Base-by-base conservation (phyloP, 2,888 invertebrate genomes). In the Parascotia fuliginaria region DNA sequence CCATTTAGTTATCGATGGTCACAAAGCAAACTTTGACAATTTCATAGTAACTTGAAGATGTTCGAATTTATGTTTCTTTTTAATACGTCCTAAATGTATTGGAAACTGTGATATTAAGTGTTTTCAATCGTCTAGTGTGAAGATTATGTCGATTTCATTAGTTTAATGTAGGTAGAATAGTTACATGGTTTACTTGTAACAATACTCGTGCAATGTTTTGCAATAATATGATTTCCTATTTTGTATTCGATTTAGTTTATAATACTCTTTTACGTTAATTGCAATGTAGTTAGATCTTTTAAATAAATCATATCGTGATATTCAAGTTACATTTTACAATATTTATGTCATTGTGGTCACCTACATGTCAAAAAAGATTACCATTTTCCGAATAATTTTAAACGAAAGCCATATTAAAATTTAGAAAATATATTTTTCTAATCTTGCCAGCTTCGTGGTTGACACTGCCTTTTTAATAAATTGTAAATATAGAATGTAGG, bases 51-150 rank as follows among this genome's bases (percentile, higher is more conserved):
- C 54, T 56, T 58, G 75, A 73, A 73, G 68, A 76, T 70, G 46
- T 59, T 60, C 49, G 38, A 53, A 60, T 65, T 60, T 45, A 59
- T 62, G 59, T 61, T 73, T 72, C 69, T 76, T 65, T 66, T 72
- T 73, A 70, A 70, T 73, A 77, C 68, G 76, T 79, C 70, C 80
- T 75, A 44, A 77, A 69, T 85, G 83, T 87, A 88, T 91, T 90
- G 90, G 81, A 89, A 91, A 90, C 91, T 92, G 92, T 92, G 92
- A 92, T 92, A 92, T 89, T 88, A 77, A 83, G 81, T 89, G 87
- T 89, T 90, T 91, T 89, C 90, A 89, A 90, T 88, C 77, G 65
- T 78, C 69, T 79, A 63, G 71, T 76, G 75, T 78, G 78, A 81
- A 79, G 79, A 79, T 76, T 75, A 68, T 67, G 65, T 79, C 77